Conservation (phyloP, 2,888 invertebrate species). For the Drosophila bunnanda region DNA sequence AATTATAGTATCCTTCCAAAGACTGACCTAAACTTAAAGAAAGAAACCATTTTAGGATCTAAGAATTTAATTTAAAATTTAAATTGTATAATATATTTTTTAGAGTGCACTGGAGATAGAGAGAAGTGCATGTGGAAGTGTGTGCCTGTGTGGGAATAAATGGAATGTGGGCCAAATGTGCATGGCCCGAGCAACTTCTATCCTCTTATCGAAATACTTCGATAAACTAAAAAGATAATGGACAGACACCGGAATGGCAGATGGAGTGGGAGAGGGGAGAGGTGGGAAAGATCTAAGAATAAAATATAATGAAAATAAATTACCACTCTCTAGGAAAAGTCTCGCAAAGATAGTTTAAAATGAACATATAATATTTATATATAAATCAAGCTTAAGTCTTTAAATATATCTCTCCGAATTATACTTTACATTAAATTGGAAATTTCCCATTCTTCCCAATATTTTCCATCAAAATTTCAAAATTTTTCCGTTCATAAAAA, state of each 20-base stretch:
- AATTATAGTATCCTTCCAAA: no score
- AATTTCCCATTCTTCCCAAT: not conserved
- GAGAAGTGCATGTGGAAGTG: not conserved
- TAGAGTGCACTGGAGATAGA: not conserved
- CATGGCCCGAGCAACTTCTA: constrained; percentile 44
- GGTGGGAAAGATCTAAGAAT: not conserved
- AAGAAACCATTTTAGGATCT: not conserved
- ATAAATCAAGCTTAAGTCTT: not conserved
- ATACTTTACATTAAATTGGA: not conserved
- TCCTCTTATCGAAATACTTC: constrained; percentile 37
- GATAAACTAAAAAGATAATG: constrained; percentile 56
- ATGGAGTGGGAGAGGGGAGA: constrained; percentile 7
- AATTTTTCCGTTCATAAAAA: constrained; percentile 1
- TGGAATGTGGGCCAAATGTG: constrained; percentile 73
- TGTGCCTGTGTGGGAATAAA: constrained; percentile 36
- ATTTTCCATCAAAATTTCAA: not conserved
- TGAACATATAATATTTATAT: not conserved
- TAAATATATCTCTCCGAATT: no score
- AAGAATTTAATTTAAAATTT: not conserved
- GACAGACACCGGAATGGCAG: constrained; percentile 26
- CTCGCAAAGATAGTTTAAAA: not conserved
- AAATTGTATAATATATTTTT: not conserved
- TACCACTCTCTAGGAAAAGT: not conserved
- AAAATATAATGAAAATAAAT: not conserved
- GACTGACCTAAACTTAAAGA: no score